Evolutionary conservation across 2,797 vertebrate genomes (phyloP).

Genomic region (Melanotaenia parkinsoni): DNA sequence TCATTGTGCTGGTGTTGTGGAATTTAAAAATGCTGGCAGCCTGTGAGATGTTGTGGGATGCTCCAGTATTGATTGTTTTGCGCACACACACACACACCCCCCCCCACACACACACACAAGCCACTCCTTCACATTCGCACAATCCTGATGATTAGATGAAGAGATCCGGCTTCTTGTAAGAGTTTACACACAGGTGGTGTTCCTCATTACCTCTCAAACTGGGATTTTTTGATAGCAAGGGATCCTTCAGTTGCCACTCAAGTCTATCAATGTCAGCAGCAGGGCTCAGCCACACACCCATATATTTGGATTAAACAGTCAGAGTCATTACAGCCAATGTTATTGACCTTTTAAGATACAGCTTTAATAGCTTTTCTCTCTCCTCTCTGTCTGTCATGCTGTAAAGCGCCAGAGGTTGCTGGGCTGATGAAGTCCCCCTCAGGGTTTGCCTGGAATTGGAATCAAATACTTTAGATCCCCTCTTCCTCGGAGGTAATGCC

Average conservation of each 20-base stretch:
- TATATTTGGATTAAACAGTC: constrained; percentile 89
- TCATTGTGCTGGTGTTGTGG: background rate
- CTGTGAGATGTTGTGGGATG: constrained; percentile 6
- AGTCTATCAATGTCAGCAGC: constrained; percentile 87
- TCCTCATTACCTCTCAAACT: constrained; percentile 85
- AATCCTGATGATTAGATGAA: constrained; percentile 87
- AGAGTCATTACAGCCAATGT: constrained; percentile 81
- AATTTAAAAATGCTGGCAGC: background rate
- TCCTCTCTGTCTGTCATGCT: constrained; percentile 38
- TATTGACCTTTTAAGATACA: constrained; percentile 85
- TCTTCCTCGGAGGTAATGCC: constrained; percentile 62
- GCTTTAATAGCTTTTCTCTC: constrained; percentile 74
- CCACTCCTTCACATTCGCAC: constrained; percentile 81
- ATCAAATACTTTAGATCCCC: constrained; percentile 79
- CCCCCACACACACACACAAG: constrained; percentile 6
- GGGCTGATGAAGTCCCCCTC: constrained; percentile 78
- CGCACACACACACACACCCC: constrained; percentile 2
- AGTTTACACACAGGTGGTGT: constrained; percentile 83
- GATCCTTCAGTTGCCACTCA: constrained; percentile 88
- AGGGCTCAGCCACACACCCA: constrained; percentile 80
- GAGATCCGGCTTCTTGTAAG: constrained; percentile 72
- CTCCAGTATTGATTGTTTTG: constrained; percentile 18
- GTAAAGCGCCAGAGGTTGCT: constrained; percentile 58
- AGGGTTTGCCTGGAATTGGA: constrained; percentile 80
- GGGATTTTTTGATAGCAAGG: constrained; percentile 85